Evolutionary conservation across 92 coral and sea anemone genomes (phyloP).

Genomic region (Phymanthus crucifer): DNA sequence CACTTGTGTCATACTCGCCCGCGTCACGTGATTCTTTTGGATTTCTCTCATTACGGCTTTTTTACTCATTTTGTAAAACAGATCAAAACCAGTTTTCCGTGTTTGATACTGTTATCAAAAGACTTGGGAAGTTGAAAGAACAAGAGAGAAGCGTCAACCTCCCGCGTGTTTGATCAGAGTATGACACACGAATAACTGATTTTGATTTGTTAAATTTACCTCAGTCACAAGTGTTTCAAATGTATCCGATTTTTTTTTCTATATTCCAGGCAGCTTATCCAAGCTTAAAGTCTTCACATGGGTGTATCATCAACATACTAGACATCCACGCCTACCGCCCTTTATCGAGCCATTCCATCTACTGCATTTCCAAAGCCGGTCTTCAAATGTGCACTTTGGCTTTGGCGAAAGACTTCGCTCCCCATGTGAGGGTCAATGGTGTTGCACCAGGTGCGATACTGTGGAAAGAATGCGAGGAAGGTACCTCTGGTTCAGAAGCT

Average conservation of each 20-base stretch:
- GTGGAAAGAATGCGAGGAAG: slow-evolving; percentile 38
- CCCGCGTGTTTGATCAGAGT: too few relatives aligned
- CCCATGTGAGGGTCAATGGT: slow-evolving; percentile 70
- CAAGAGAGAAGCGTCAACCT: too few relatives aligned
- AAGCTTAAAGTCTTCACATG: slow-evolving; percentile 51
- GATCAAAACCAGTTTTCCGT: too few relatives aligned
- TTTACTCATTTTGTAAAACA: too few relatives aligned
- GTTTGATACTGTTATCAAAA: too few relatives aligned
- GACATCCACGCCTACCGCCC: slow-evolving; percentile 74
- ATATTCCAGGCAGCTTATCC: slow-evolving; percentile 66
- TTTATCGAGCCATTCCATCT: slow-evolving; percentile 49
- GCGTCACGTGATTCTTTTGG: too few relatives aligned
- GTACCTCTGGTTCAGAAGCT: background rate
- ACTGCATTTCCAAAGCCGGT: slow-evolving; percentile 78
- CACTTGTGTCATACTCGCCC: too few relatives aligned
- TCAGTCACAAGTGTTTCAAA: too few relatives aligned
- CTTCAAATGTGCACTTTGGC: slow-evolving; percentile 72
- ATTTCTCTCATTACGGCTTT: too few relatives aligned
- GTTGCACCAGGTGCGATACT: slow-evolving; percentile 67
- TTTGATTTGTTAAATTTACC: background rate
- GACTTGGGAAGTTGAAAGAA: too few relatives aligned
- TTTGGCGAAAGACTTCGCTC: slow-evolving; percentile 71
- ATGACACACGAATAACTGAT: background rate
- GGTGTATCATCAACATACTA: slow-evolving; percentile 62
- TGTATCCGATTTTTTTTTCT: too few relatives aligned